A percentile compares a stretch with the other conserved stretches of the same genome.
phyloP scores from a whole-genome alignment of 1,140 invertebrate species.

The Drosophila kanapiae region DNA sequence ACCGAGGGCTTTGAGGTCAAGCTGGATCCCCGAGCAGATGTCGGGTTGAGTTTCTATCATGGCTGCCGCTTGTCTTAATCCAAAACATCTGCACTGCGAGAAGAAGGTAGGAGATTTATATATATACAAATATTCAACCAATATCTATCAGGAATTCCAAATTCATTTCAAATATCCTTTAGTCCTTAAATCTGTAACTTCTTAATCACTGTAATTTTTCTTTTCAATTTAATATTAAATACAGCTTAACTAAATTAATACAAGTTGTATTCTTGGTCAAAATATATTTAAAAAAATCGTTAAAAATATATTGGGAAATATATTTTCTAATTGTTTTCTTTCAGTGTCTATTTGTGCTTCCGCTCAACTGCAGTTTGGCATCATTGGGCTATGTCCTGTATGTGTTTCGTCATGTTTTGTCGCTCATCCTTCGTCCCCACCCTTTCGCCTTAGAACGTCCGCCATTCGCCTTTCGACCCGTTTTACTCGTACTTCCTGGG shows the following conservation, averaged over 20 bases:
- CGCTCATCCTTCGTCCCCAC: slow-evolving; percentile 10
- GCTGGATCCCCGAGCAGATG: slow-evolving; percentile 8
- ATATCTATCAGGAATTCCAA: no score
- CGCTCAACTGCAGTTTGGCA: slow-evolving; percentile 54
- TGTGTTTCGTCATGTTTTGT: slow-evolving; percentile 69
- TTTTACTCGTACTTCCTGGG: slow-evolving; percentile 45
- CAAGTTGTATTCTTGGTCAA: no score
- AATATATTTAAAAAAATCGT: no score
- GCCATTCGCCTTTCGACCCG: slow-evolving; percentile 6
- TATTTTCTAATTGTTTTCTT: background rate
- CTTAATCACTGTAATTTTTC: no score
- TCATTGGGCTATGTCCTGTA: slow-evolving; percentile 54
- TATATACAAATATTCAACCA: background rate
- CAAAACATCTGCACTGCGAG: slow-evolving; percentile 1
- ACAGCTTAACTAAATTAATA: no score
- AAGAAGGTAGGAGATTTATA: background rate
- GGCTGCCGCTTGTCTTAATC: slow-evolving; percentile 46
- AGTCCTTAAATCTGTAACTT: no score
- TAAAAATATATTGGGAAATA: no score
- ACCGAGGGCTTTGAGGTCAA: slow-evolving; percentile 25
- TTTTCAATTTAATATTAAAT: no score
- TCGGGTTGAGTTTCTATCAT: slow-evolving; percentile 27
- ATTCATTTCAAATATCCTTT: no score
- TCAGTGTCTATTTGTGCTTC: slow-evolving; percentile 19
- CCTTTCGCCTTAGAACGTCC: no score